Evolutionary conservation across 2,888 invertebrate genomes (phyloP).

Genomic region (Colletes collaris): DNA sequence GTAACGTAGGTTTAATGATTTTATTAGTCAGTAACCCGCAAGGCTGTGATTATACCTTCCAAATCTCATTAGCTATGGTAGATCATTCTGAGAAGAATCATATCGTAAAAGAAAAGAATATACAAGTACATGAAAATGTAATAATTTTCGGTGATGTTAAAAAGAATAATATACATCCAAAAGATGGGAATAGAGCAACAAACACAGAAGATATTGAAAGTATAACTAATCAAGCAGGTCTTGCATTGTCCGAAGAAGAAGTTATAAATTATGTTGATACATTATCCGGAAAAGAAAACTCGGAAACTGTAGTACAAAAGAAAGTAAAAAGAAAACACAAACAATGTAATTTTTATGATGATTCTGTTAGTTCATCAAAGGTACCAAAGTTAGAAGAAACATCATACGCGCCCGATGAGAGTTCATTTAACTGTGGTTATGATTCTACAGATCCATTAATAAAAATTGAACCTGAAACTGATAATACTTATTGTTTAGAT

Average conservation of each 20-base stretch:
- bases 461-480: constrained; percentile 34
- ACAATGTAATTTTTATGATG: constrained; percentile 12
- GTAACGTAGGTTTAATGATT: constrained; percentile 66
- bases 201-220: constrained; percentile 16
- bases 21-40: constrained; percentile 57
- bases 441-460: constrained; percentile 12
- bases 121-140: constrained; percentile 28
- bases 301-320: neutral
- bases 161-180: constrained; percentile 14
- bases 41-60: constrained; percentile 56
- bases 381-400: constrained; percentile 27
- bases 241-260: constrained; percentile 14
- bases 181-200: constrained; percentile 9
- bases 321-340: constrained; percentile 31
- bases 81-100: constrained; percentile 37
- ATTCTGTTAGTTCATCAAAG: constrained; percentile 20
- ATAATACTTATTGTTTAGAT: constrained; percentile 24
- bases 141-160: constrained; percentile 9
- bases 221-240: constrained; percentile 11
- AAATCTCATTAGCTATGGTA: constrained; percentile 60
- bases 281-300: constrained; percentile 18
- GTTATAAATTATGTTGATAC: neutral
- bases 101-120: constrained; percentile 18
- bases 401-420: constrained; percentile 12
- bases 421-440: constrained; percentile 20